A percentile compares a stretch with the other conserved stretches of the same genome.
Evolutionary conservation across 1,140 invertebrate species (phyloP).

Genomic region (Drosophila guanche): DNA sequence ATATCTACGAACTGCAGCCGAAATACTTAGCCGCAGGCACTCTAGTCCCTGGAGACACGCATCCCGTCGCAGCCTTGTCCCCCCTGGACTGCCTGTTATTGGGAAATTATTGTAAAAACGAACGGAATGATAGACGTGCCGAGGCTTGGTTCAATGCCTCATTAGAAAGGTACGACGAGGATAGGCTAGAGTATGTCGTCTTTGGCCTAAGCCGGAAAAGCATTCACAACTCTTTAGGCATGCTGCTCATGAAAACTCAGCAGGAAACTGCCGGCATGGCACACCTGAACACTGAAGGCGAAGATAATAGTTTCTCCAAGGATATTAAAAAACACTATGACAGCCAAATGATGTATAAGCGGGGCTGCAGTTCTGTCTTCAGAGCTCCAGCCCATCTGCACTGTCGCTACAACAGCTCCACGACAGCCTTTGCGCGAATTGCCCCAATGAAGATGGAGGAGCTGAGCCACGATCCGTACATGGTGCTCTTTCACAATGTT

Average conservation of each 20-base stretch:
- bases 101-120: slow-evolving; percentile 12
- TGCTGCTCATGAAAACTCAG: not conserved
- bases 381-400: slow-evolving; percentile 84
- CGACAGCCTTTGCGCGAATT: slow-evolving; percentile 90
- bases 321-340: not conserved
- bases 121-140: slow-evolving; percentile 5
- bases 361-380: not conserved
- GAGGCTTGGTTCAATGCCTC: slow-evolving; percentile 33
- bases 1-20: slow-evolving; percentile 15
- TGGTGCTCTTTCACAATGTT: slow-evolving; percentile 95
- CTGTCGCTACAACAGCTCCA: slow-evolving; percentile 90
- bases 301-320: not conserved
- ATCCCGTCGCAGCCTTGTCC: slow-evolving; percentile 21
- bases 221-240: slow-evolving; percentile 3
- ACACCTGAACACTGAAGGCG: not conserved
- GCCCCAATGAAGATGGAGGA: slow-evolving; percentile 96
- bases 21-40: slow-evolving; percentile 29
- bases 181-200: not conserved
- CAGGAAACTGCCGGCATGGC: not conserved
- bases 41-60: not conserved
- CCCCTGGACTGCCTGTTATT: slow-evolving; percentile 32
- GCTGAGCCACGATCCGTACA: slow-evolving; percentile 90
- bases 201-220: not conserved
- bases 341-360: not conserved
- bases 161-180: not conserved